Evolutionary conservation across 1,140 invertebrate species (phyloP).

Genomic region (Dreissena rostriformis): DNA sequence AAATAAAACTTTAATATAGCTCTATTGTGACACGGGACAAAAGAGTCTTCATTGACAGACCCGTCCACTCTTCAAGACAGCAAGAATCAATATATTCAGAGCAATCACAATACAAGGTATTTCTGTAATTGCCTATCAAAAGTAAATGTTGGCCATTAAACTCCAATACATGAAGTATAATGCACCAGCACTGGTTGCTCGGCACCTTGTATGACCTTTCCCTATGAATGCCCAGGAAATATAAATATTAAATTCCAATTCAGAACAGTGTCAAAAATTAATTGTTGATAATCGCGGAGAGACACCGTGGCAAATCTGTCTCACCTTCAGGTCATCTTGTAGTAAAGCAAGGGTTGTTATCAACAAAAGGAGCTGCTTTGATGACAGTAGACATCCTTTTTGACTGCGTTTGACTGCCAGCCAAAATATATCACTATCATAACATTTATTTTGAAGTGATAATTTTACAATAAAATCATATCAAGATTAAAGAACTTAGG

Average conservation of each 20-base stretch:
- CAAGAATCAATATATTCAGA: slow-evolving; percentile 42
- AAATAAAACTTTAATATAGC: slow-evolving; percentile 43
- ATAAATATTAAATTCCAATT: slow-evolving; percentile 27
- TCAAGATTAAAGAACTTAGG: too few species aligned
- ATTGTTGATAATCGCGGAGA: not conserved
- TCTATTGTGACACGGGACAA: slow-evolving; percentile 28
- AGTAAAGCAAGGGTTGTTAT: too few species aligned
- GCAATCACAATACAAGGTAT: not conserved
- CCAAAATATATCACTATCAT: too few species aligned
- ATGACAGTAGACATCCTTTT: too few species aligned
- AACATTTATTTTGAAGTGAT: too few species aligned
- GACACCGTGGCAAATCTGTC: too few species aligned
- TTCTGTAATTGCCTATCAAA: not conserved
- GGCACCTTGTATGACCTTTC: slow-evolving; percentile 9
- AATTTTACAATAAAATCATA: too few species aligned
- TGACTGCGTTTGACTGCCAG: too few species aligned
- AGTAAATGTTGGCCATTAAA: not conserved
- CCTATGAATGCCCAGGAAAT: slow-evolving; percentile 4
- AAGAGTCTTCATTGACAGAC: not conserved
- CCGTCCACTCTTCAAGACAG: slow-evolving; percentile 2
- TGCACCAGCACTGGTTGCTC: not conserved
- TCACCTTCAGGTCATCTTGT: too few species aligned
- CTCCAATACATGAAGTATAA: not conserved
- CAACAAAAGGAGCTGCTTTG: too few species aligned
- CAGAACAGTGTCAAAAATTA: slow-evolving; percentile 1